Evolutionary conservation across 2,888 invertebrate genomes (phyloP).

Genomic region (Pocota personata): DNA sequence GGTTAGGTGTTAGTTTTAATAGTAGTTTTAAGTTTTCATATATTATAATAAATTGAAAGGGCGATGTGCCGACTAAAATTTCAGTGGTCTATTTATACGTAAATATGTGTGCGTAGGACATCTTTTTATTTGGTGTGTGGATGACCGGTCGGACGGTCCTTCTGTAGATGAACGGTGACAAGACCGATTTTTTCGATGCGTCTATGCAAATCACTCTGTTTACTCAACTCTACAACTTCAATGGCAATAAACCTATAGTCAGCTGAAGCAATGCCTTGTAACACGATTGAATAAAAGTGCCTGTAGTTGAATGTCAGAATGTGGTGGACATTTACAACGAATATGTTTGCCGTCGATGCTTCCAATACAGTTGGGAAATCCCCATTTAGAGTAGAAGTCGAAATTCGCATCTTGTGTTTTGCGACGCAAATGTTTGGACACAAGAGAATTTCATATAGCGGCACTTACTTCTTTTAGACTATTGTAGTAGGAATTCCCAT

Average conservation of each 20-base stretch:
- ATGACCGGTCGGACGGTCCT: too few relatives aligned
- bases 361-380: neutral
- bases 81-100: too few relatives aligned
- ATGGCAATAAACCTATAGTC: slow-evolving; percentile 11
- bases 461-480: neutral
- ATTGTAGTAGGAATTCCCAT: too few relatives aligned
- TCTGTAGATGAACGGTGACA: too few relatives aligned
- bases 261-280: slow-evolving; percentile 15
- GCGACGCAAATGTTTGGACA: slow-evolving; percentile 1
- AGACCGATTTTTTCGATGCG: slow-evolving; percentile 23
- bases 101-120: too few relatives aligned
- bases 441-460: slow-evolving; percentile 6
- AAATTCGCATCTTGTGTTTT: neutral
- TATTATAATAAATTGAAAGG: too few relatives aligned
- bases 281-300: slow-evolving; percentile 13
- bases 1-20: too few relatives aligned
- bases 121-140: too few relatives aligned
- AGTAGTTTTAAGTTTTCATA: too few relatives aligned
- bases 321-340: slow-evolving; percentile 24
- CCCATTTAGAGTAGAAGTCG: neutral
- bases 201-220: slow-evolving; percentile 25
- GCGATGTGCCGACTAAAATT: too few relatives aligned
- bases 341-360: slow-evolving; percentile 23
- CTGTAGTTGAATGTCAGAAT: slow-evolving; percentile 16
- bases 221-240: slow-evolving; percentile 19